These are phyloP conservation scores for Staurois parvus DNA, from an alignment of 2,797 vertebrate genomes.

Conservation along the genomic window DNA sequence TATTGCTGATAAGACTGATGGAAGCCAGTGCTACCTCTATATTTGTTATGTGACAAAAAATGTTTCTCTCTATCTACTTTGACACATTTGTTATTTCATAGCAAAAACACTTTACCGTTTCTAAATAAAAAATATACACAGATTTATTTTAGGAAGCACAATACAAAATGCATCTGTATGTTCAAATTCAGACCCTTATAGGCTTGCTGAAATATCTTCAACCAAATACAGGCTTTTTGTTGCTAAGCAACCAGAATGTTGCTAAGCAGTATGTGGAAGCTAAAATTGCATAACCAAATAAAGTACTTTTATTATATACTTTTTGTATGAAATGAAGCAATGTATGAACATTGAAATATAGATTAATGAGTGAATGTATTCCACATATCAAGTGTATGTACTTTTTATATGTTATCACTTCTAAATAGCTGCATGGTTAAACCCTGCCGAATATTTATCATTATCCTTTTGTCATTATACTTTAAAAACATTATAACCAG, in stretches of 20 bases:
- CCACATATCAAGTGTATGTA: background rate
- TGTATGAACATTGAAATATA: background rate
- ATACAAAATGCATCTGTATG: background rate
- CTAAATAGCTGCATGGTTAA: background rate
- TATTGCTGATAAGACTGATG: background rate
- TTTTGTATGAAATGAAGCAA: background rate
- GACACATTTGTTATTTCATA: background rate
- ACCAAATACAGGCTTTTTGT: slow-evolving; percentile 35
- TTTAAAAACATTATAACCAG: background rate
- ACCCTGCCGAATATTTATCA: background rate
- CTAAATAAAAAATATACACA: slow-evolving; percentile 11
- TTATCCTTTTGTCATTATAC: background rate
- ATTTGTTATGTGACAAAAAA: background rate
- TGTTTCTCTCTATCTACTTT: background rate
- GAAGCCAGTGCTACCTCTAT: background rate
- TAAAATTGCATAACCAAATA: slow-evolving; percentile 48
- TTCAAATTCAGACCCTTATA: slow-evolving; percentile 9
- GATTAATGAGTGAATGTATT: background rate
- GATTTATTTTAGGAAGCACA: background rate
- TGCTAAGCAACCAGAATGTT: slow-evolving; percentile 52
- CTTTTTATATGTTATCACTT: background rate
- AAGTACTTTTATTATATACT: slow-evolving; percentile 36
- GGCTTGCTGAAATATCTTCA: background rate
- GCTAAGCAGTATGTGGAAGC: slow-evolving; percentile 51
- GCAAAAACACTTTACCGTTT: background rate